Conservation (phyloP, 2,113 vertebrate genomes). For the Amia ocellicauda region DNA sequence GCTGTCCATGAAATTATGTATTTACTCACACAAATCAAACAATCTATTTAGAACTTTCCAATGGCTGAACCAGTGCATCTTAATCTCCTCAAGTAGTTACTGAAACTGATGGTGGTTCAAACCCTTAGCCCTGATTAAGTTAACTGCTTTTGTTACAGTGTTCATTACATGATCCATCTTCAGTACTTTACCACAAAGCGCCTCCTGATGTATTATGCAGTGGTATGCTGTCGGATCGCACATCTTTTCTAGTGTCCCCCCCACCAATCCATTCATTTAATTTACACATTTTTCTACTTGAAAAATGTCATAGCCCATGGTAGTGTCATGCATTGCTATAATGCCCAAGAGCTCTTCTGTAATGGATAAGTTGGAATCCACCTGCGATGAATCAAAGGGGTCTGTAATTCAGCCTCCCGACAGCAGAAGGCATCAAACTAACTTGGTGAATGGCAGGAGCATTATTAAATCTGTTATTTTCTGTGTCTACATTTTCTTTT, state of each 20-base stretch:
- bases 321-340: background rate
- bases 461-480: too few relatives aligned
- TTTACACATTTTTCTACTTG: background rate
- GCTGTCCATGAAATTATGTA: constrained; percentile 32
- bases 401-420: too few relatives aligned
- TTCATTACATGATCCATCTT: background rate
- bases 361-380: background rate
- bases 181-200: background rate
- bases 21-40: constrained; percentile 31
- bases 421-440: too few relatives aligned
- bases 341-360: constrained; percentile 2
- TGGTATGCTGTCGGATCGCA: background rate
- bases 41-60: constrained; percentile 23
- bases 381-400: too few relatives aligned
- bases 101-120: constrained; percentile 1
- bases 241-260: background rate
- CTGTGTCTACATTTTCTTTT: too few relatives aligned
- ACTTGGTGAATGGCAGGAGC: too few relatives aligned
- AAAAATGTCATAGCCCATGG: background rate
- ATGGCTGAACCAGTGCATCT: too few relatives aligned
- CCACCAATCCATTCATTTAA: background rate
- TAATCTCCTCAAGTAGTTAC: background rate
- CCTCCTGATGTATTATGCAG: constrained; percentile 3
- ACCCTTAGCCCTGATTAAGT: background rate
- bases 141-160: background rate